Conservation (phyloP, 1,140 invertebrate species). For the Laupala kohalensis region DNA sequence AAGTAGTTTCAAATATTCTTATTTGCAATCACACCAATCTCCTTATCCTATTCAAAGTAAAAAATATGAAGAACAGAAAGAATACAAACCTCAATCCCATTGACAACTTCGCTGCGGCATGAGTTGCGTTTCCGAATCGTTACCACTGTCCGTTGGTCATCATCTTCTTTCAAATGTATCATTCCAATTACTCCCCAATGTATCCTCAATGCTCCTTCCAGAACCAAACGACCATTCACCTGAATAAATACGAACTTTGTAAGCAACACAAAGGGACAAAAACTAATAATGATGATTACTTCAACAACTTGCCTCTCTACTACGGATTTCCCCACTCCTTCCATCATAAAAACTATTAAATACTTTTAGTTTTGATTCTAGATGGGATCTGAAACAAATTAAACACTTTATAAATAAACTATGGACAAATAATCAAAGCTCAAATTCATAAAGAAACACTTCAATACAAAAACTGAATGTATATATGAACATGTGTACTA, state of each 20-base stretch:
- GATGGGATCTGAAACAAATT: conserved; percentile 45
- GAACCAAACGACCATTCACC: conserved; percentile 60
- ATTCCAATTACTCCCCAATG: conserved; percentile 74
- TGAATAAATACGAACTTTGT: conserved; percentile 19
- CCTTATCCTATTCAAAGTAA: too few relatives aligned
- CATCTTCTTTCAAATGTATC: conserved; percentile 76
- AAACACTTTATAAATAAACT: too few relatives aligned
- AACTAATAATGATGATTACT: neutral
- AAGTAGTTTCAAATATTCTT: too few relatives aligned
- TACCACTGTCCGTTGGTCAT: conserved; percentile 63
- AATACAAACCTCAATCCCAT: conserved; percentile 7
- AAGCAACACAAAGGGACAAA: neutral
- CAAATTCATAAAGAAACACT: too few relatives aligned
- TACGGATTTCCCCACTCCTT: conserved; percentile 58
- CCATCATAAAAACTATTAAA: conserved; percentile 73
- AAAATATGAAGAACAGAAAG: too few relatives aligned
- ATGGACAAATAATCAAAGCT: too few relatives aligned
- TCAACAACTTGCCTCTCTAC: conserved; percentile 42
- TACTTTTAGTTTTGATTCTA: conserved; percentile 64
- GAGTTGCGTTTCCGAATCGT: conserved; percentile 56
- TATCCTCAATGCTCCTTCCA: conserved; percentile 67
- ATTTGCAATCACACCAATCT: too few relatives aligned
- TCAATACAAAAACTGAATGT: too few relatives aligned
- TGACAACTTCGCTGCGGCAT: conserved; percentile 32
- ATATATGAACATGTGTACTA: too few relatives aligned